Percentiles rank a stretch among this genome's conserved stretches.
Conservation (phyloP, 1,140 invertebrate species). For the Tetramorium parvispinum region DNA sequence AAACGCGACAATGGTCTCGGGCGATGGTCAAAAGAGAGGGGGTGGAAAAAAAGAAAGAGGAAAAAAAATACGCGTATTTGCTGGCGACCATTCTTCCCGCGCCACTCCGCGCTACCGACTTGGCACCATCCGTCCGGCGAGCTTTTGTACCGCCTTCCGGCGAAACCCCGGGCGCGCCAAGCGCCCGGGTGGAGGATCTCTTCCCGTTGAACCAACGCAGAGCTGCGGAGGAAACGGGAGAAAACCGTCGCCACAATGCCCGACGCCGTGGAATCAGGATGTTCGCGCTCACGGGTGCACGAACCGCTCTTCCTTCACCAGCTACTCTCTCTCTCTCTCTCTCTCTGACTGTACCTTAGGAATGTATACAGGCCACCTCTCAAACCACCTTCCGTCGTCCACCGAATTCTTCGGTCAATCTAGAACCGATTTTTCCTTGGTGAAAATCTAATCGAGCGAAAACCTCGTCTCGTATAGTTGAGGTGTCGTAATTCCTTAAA, state of each 20-base stretch:
- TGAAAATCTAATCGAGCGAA: constrained; percentile 12
- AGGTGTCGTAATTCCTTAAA: neutral
- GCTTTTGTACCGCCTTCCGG: constrained; percentile 59
- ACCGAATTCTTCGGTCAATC: neutral
- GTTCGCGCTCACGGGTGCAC: constrained; percentile 65
- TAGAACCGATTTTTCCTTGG: constrained; percentile 21
- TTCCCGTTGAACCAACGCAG: constrained; percentile 17
- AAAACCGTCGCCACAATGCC: constrained; percentile 72
- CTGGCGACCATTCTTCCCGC: constrained; percentile 35
- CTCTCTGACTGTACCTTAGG: constrained; percentile 34
- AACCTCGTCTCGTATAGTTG: neutral
- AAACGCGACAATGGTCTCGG: constrained; percentile 1
- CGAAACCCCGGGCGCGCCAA: constrained; percentile 6
- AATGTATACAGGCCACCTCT: constrained; percentile 1
- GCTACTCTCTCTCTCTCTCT: neutral
- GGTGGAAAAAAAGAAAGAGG: too few species aligned
- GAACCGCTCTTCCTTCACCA: constrained; percentile 35
- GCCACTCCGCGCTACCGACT: constrained; percentile 21
- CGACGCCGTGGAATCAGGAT: constrained; percentile 72
- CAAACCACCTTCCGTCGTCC: neutral
- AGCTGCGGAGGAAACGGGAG: constrained; percentile 60
- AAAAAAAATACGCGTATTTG: constrained; percentile 37
- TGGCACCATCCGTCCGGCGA: constrained; percentile 37
- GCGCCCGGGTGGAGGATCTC: constrained; percentile 37
- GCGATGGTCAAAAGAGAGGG: constrained; percentile 15